Evolutionary conservation across 92 coral and sea anemone species (phyloP).

Genomic region (Phenganax stokvisi): DNA sequence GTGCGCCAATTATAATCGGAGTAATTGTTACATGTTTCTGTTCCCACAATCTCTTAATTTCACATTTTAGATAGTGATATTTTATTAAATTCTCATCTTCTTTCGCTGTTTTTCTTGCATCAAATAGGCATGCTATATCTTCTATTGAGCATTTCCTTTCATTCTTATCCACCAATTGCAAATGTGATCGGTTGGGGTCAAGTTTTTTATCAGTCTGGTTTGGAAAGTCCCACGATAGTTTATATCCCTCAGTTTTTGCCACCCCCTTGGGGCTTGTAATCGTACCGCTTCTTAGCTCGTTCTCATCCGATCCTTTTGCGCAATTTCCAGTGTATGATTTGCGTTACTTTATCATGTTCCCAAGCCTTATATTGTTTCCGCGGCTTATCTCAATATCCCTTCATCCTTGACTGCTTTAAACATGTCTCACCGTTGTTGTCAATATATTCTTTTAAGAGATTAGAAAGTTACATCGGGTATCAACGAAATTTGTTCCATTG

Average conservation of each 20-base stretch:
- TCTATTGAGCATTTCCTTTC: background rate
- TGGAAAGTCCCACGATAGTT: background rate
- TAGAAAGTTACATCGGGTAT: too few relatives aligned
- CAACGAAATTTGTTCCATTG: too few relatives aligned
- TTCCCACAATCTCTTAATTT: too few relatives aligned
- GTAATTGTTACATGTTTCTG: too few relatives aligned
- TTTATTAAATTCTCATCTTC: background rate
- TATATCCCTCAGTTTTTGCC: too few relatives aligned
- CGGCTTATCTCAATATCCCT: background rate
- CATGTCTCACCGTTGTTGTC: too few relatives aligned
- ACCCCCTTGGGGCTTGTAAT: background rate
- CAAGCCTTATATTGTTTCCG: conserved; percentile 16
- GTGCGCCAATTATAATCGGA: too few relatives aligned
- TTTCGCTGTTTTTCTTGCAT: background rate
- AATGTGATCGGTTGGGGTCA: background rate
- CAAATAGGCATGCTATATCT: background rate
- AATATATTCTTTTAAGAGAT: too few relatives aligned
- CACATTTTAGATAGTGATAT: background rate
- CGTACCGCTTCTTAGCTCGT: background rate
- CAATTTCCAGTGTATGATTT: conserved; percentile 2
- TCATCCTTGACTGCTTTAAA: background rate
- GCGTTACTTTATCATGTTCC: conserved; percentile 34
- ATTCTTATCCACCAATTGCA: background rate
- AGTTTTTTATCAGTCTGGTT: background rate
- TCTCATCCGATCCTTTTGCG: background rate